Evolutionary conservation across 2,797 vertebrate genomes (phyloP), one percentile per base, ranked within the genome.

Genomic region (Megalops cyprinoides): DNA sequence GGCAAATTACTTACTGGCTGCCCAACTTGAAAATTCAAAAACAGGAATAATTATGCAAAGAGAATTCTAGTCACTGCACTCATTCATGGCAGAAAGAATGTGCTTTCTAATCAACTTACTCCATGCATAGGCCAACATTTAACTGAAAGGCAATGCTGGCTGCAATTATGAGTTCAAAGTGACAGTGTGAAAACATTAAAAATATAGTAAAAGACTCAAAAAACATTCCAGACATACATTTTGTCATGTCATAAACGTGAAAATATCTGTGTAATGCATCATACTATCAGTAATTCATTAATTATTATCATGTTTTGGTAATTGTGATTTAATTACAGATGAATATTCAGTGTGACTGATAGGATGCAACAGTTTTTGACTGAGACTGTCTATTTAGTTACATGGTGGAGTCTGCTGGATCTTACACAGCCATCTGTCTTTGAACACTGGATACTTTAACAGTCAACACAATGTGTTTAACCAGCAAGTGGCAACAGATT

Each of bases 81-180:
- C 89, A 90, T 90, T 89, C 18, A 42, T 23, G 0, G 51, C 79
- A 55, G 82, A 88, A 91, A 89, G 90, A 90, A 90, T 90, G 88
- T 81, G 86, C 83, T 82, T 73, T 85, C 83, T 84, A 78, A 79
- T 86, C 86, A 91, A 92, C 87, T 91, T 90, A 89, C 86, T 90
- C 81, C 87, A 82, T 83, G 8, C 86, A 73, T 87, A 83, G 88
- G 82, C 84, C 89, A 83, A 87, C 88, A 87, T 69, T 86, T 83
- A 88, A 1, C 79, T 87, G 79, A 90, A 86, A 86, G 86, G 87
- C 91, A 90, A 92, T 87, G 85, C 87, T 92, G 87, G 86, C 84
- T 89, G 87, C 90, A 82, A 85, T 80, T 82, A 88, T 84, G 88
- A 85, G 82, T 78, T 58, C 5, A 25, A 25, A 58, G 28, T 0